These are phyloP conservation scores for Drosophila novamexicana DNA, from an alignment of 1,140 invertebrate genomes.

Conservation along the genomic window DNA sequence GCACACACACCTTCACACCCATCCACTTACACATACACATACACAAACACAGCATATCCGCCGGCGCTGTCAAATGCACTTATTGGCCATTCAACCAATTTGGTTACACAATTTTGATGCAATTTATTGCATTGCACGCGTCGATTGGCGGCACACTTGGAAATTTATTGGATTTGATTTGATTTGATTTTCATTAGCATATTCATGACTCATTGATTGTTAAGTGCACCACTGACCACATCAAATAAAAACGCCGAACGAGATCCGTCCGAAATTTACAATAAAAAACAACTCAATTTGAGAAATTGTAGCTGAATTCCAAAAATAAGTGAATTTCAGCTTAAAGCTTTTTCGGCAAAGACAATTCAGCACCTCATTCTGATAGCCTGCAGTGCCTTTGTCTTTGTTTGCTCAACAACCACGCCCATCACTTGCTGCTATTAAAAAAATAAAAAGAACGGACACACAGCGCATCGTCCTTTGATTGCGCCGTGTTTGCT, in stretches of 20 bases:
- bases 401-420: slow-evolving; percentile 11
- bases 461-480: slow-evolving; percentile 11
- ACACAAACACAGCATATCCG: slow-evolving; percentile 29
- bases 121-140: slow-evolving; percentile 68
- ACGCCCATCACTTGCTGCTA: not conserved
- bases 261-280: not conserved
- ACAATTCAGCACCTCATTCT: slow-evolving; percentile 5
- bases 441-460: slow-evolving; percentile 25
- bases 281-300: not conserved
- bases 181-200: slow-evolving; percentile 78
- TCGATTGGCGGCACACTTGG: slow-evolving; percentile 54
- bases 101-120: slow-evolving; percentile 70
- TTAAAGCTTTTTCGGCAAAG: slow-evolving; percentile 11
- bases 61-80: slow-evolving; percentile 58
- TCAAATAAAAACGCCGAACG: not conserved
- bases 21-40: not conserved
- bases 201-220: slow-evolving; percentile 59
- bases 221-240: slow-evolving; percentile 26
- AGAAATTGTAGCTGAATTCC: slow-evolving; percentile 4
- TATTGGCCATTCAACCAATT: slow-evolving; percentile 79
- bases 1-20: not conserved
- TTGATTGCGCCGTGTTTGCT: slow-evolving; percentile 47
- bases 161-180: slow-evolving; percentile 67
- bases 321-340: not conserved
- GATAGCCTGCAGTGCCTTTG: not conserved